Percentiles rank a stretch among this genome's conserved stretches.
phyloP scores from a whole-genome alignment of 2,888 invertebrate species.

The Iphiclides podalirius region DNA sequence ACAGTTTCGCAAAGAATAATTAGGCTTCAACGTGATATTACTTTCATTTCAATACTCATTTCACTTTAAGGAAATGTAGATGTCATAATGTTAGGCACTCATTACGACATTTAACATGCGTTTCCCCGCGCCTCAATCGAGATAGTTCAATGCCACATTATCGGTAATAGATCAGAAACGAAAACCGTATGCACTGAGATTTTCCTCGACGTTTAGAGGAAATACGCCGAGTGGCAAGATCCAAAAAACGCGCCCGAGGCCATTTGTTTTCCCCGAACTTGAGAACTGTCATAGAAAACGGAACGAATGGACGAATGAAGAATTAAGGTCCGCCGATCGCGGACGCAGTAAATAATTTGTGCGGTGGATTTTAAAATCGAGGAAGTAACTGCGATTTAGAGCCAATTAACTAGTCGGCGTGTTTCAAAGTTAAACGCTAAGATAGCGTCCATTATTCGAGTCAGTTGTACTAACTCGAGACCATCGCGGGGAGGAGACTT shows the following conservation, averaged over 20 bases:
- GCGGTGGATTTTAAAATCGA: background rate
- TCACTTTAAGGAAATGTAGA: too few relatives aligned
- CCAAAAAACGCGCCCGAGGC: slow-evolving; percentile 4
- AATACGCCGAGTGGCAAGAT: slow-evolving; percentile 2
- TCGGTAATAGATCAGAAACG: background rate
- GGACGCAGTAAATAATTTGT: slow-evolving; percentile 3
- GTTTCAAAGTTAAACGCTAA: background rate
- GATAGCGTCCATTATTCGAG: background rate
- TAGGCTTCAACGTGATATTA: too few relatives aligned
- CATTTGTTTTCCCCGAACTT: background rate
- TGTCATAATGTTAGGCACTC: slow-evolving; percentile 1
- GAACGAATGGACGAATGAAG: background rate
- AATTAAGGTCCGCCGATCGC: background rate
- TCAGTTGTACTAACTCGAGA: slow-evolving; percentile 14
- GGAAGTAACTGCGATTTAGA: background rate
- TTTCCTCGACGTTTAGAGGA: slow-evolving; percentile 7
- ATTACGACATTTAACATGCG: slow-evolving; percentile 13
- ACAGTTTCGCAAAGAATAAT: background rate
- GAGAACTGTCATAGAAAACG: background rate
- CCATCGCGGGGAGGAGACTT: slow-evolving; percentile 16
- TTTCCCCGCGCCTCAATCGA: too few relatives aligned
- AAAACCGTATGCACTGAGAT: background rate
- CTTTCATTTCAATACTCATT: too few relatives aligned
- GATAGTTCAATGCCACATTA: too few relatives aligned
- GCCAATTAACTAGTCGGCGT: slow-evolving; percentile 3